A percentile compares a stretch with the other conserved stretches of the same genome.
Evolutionary conservation across 2,888 invertebrate genomes (phyloP).

Genomic region (Drosophila stalkeri): DNA sequence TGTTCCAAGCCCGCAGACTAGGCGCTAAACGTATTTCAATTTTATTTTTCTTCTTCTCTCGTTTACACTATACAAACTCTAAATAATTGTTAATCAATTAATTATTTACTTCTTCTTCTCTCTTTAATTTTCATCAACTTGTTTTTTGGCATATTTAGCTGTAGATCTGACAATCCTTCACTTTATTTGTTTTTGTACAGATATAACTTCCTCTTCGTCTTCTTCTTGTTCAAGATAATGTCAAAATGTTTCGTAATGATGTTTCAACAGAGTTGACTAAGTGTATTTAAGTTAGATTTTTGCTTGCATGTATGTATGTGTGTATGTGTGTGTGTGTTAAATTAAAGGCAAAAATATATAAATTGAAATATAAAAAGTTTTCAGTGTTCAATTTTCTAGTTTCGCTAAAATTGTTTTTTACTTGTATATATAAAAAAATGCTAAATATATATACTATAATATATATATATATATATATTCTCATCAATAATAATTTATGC

Average conservation of each 20-base stretch:
- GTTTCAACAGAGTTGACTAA: constrained; percentile 61
- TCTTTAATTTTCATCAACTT: constrained; percentile 19
- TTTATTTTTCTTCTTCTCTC: background rate
- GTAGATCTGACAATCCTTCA: constrained; percentile 81
- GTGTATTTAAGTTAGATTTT: constrained; percentile 50
- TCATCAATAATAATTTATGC: constrained; percentile 55
- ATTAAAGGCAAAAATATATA: constrained; percentile 40
- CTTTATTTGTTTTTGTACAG: constrained; percentile 62
- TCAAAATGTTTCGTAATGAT: constrained; percentile 58
- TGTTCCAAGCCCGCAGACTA: constrained; percentile 68
- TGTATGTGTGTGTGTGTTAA: constrained; percentile 35
- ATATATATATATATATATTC: constrained; percentile 33
- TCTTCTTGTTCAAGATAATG: constrained; percentile 46
- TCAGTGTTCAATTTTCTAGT: constrained; percentile 59
- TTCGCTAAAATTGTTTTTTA: constrained; percentile 55
- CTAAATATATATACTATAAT: constrained; percentile 42
- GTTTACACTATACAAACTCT: constrained; percentile 72
- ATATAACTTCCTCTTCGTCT: constrained; percentile 28
- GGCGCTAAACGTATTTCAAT: constrained; percentile 67
- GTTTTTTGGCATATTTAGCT: constrained; percentile 84
- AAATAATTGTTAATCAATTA: constrained; percentile 68
- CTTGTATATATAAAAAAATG: constrained; percentile 58
- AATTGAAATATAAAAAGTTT: constrained; percentile 43
- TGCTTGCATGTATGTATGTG: constrained; percentile 35
- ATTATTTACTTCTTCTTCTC: constrained; percentile 40